phyloP scores from a whole-genome alignment of 2,888 invertebrate genomes.

The Chloroclysta siterata region DNA sequence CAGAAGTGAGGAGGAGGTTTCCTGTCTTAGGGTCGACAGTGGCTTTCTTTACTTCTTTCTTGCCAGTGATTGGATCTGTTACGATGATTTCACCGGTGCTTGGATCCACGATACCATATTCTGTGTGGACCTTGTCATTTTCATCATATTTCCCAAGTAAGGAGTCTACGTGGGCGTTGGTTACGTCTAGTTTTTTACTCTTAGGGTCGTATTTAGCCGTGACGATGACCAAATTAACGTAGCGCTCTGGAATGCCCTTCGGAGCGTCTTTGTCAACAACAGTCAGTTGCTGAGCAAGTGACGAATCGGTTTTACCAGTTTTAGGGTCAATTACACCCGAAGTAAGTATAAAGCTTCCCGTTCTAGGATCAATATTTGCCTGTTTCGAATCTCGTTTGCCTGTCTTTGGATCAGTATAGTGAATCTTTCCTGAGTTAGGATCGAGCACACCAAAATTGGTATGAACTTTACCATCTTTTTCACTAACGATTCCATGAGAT shows the following conservation, averaged over 20 bases:
- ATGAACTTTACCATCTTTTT: conserved; percentile 89
- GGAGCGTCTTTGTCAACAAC: conserved; percentile 77
- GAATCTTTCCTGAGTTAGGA: conserved; percentile 83
- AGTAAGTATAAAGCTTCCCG: conserved; percentile 85
- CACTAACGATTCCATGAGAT: conserved; percentile 85
- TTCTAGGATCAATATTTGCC: conserved; percentile 82
- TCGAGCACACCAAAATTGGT: conserved; percentile 87
- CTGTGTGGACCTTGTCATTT: conserved; percentile 85
- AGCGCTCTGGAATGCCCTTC: conserved; percentile 77
- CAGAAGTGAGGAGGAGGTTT: conserved; percentile 83
- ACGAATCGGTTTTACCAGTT: conserved; percentile 87
- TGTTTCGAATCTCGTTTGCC: conserved; percentile 87
- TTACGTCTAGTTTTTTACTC: conserved; percentile 76
- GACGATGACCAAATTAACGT: conserved; percentile 78
- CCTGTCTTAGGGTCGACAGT: conserved; percentile 87
- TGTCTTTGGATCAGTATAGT: conserved; percentile 85
- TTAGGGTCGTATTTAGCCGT: conserved; percentile 86
- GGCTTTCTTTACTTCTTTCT: conserved; percentile 87
- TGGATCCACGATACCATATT: conserved; percentile 85
- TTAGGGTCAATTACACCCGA: conserved; percentile 86
- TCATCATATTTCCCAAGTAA: conserved; percentile 68
- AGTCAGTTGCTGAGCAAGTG: conserved; percentile 84
- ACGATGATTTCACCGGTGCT: conserved; percentile 84
- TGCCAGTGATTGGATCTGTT: conserved; percentile 86
- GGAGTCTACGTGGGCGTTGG: conserved; percentile 77